These are phyloP conservation scores for Siniperca undulata DNA, from an alignment of 2,797 vertebrate species.

Conservation along the genomic window DNA sequence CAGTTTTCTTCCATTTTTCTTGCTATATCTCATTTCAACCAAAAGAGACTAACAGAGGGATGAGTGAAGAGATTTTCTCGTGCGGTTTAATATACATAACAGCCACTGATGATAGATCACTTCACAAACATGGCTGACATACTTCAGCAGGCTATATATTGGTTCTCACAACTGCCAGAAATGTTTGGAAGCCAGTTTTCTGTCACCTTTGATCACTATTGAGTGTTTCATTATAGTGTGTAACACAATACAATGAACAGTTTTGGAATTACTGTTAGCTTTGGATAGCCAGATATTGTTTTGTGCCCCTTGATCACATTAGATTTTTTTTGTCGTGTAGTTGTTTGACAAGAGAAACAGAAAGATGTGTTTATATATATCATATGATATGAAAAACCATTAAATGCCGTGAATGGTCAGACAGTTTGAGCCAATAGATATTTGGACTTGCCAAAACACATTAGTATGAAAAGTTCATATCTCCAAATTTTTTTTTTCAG, in stretches of 20 bases:
- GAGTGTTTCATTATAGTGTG: slow-evolving; percentile 7
- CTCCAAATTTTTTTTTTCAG: too few species aligned
- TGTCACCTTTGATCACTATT: slow-evolving; percentile 1
- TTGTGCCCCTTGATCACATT: not conserved
- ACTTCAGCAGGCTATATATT: not conserved
- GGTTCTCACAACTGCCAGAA: not conserved
- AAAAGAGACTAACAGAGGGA: slow-evolving; percentile 5
- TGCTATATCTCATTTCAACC: slow-evolving; percentile 18
- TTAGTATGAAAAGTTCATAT: too few species aligned
- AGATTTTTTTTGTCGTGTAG: not conserved
- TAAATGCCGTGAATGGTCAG: too few species aligned
- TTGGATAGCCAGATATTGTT: not conserved
- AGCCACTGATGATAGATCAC: slow-evolving; percentile 10
- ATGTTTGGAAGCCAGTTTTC: slow-evolving; percentile 15
- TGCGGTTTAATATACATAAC: slow-evolving; percentile 6
- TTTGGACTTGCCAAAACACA: too few species aligned
- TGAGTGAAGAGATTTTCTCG: not conserved
- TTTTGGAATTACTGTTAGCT: not conserved
- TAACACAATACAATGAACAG: not conserved
- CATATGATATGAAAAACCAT: too few species aligned
- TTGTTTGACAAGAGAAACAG: not conserved
- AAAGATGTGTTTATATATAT: too few species aligned
- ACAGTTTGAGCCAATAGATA: too few species aligned
- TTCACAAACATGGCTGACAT: not conserved
- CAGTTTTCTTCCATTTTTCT: slow-evolving; percentile 42